Evolutionary conservation across 2,797 vertebrate species (phyloP).

Genomic region (Pseudocheirus occidentalis): DNA sequence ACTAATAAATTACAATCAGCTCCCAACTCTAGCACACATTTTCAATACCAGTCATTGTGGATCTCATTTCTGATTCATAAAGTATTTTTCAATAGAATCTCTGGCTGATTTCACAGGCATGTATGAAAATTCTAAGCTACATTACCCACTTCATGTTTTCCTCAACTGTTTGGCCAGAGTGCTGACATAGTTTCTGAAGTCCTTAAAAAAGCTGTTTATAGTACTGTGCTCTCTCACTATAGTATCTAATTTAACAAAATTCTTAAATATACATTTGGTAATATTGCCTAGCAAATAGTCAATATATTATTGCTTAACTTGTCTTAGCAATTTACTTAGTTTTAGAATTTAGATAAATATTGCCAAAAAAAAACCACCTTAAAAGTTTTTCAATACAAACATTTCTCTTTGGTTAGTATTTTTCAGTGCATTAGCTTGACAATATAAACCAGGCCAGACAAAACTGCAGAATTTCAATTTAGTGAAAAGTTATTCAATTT

Average conservation of each 20-base stretch:
- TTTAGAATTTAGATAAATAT: background rate
- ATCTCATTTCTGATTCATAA: background rate
- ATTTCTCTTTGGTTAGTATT: background rate
- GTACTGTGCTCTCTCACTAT: background rate
- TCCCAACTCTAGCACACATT: background rate
- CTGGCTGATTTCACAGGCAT: background rate
- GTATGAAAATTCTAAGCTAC: background rate
- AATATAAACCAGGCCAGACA: slow-evolving; percentile 24
- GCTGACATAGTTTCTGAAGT: background rate
- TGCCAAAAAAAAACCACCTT: slow-evolving; percentile 27
- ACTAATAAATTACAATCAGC: background rate
- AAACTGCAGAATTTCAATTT: slow-evolving; percentile 38
- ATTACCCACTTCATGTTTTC: background rate
- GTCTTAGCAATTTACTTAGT: slow-evolving; percentile 3
- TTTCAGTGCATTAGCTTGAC: slow-evolving; percentile 20
- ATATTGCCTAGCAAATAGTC: background rate
- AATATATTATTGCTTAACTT: slow-evolving; percentile 35
- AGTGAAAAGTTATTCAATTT: slow-evolving; percentile 24
- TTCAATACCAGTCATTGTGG: background rate
- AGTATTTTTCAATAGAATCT: background rate
- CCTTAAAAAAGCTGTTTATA: background rate
- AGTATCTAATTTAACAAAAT: slow-evolving; percentile 32
- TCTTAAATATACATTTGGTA: background rate
- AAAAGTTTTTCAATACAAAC: slow-evolving; percentile 30
- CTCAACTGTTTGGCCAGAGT: background rate